A percentile compares a stretch with the other conserved stretches of the same genome.
Evolutionary conservation across 1,140 invertebrate genomes (phyloP).

Genomic region (Trachelipus rathkii): DNA sequence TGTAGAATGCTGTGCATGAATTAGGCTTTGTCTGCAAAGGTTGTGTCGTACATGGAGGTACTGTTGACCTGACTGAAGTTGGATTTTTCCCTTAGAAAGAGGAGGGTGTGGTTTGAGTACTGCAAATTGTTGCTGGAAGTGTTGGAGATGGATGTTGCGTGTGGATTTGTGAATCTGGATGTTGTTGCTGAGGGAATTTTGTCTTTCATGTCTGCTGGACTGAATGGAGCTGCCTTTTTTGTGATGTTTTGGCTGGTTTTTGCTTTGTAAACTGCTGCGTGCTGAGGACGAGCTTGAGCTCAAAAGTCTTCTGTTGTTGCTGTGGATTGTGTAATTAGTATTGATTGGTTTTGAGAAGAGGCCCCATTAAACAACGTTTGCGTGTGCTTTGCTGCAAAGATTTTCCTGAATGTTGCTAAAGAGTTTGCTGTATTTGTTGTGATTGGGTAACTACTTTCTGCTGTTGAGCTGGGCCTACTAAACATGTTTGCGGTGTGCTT

Average conservation of each 20-base stretch:
- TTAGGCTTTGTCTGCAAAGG: too few relatives aligned
- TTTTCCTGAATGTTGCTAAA: slow-evolving; percentile 17
- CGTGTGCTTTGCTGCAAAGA: neutral
- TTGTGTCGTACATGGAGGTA: too few relatives aligned
- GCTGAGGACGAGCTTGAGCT: slow-evolving; percentile 25
- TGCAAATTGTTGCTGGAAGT: slow-evolving; percentile 20
- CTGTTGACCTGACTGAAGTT: neutral
- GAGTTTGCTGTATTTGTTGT: slow-evolving; percentile 16
- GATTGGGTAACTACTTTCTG: slow-evolving; percentile 11
- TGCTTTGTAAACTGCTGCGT: slow-evolving; percentile 27
- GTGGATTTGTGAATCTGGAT: slow-evolving; percentile 7
- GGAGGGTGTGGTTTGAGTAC: neutral
- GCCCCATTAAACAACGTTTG: neutral
- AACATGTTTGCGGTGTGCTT: slow-evolving; percentile 23
- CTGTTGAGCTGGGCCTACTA: slow-evolving; percentile 20
- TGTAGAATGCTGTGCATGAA: too few relatives aligned
- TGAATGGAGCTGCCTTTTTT: slow-evolving; percentile 28
- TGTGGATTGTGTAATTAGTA: slow-evolving; percentile 29
- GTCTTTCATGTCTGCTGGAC: slow-evolving; percentile 22
- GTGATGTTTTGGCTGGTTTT: slow-evolving; percentile 21
- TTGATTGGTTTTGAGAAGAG: neutral
- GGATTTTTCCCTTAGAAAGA: neutral
- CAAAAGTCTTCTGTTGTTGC: slow-evolving; percentile 28
- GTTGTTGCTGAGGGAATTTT: slow-evolving; percentile 17
- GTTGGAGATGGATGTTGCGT: neutral